Evolutionary conservation across 92 coral and sea anemone species (phyloP), one percentile per base, ranked within the genome.

Genomic region (Palythoa grandiflora): DNA sequence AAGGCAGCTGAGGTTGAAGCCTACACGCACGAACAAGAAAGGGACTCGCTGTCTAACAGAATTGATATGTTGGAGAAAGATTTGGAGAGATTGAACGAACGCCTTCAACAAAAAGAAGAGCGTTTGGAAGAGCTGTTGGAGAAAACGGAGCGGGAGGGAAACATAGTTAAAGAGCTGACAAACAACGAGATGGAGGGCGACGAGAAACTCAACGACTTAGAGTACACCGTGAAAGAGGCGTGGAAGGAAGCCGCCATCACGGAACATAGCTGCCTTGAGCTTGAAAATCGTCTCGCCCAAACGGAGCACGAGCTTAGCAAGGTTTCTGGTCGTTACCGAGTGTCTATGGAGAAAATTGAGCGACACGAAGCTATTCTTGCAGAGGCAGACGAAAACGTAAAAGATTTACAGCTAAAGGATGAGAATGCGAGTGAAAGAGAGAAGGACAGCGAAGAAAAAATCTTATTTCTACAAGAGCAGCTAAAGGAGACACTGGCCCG

Each of bases 391-490:
- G 93, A 91, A 55, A 85, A 89, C 76, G 71, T 95, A 87, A 91
- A 92, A 63, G 87, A 73, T 47, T 57, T 95, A 73, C 94, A 93
- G 55, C 48, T 36, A 80, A 93, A 91, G 35, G 98, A 95, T 72
- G 95, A 92, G 87, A 80, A 91, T 89, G 98, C 98, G 36, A 89
- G 94, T 40, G 89, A 83, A 53, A 84, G 93, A 40, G 98, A 95
- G 37, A 84, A 86, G 11, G 88, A 87, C 21, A 89, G 85, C 52
- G 98, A 95, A 52, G 98, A 95, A 55, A 93, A 93, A 72, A 87
- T 95, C 51, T 55, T 36, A 5, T 95, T 95, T 87, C 89, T 95
- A 10, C 80, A 89, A 44, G 88, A 88, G 16, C 96, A 95, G 84
- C 75, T 95, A 36, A 95, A 95, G 73, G 94, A 95, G 86, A 60